Evolutionary conservation across 2,888 invertebrate species (phyloP), one percentile per base, ranked within the genome.

Genomic region (Pocota personata): DNA sequence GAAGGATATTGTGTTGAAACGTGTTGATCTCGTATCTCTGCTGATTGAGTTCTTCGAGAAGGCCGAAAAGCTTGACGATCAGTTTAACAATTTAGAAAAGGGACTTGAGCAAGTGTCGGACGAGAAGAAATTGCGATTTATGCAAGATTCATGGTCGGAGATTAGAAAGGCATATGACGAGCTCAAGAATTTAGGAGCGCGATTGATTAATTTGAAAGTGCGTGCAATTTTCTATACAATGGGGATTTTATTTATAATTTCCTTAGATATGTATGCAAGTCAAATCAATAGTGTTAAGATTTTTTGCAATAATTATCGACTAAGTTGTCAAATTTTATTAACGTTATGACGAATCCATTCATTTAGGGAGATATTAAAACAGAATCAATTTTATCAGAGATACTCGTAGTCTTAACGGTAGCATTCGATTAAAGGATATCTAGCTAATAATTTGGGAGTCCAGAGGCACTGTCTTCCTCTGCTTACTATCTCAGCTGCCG

Each of bases 1-100:
- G 5, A 94, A 95, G 88, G 94, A 94, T 84, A 90, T 94, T 27
- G 91, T 96, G 5, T 93, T 95, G 79, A 93, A 93, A 76, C 94
- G 97, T 75, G 94, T 96, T 78, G 94, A 95, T 84, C 92, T 96
- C 16, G 94, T 95, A 14, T 94, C 94, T 48, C 91, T 95, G 86
- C 96, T 96, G 89, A 94, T 95, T 48, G 94, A 95, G 88, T 96
- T 97, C 92, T 95, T 96, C 88, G 94, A 94, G 89, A 94, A 95
- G 87, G 95, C 95, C 19, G 94, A 95, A 79, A 94, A 95, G 90
- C 93, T 96, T 57, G 93, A 94, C 82, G 93, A 93, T 79, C 95
- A 95, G 90, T 93, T 96, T 91, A 95, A 96, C 89, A 93, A 93
- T 72, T 89, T 96, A 60, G 95, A 96, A 89, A 92, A 93, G 3